Conservation (phyloP, 2,113 vertebrate genomes). For the Hiodon tergisus region DNA sequence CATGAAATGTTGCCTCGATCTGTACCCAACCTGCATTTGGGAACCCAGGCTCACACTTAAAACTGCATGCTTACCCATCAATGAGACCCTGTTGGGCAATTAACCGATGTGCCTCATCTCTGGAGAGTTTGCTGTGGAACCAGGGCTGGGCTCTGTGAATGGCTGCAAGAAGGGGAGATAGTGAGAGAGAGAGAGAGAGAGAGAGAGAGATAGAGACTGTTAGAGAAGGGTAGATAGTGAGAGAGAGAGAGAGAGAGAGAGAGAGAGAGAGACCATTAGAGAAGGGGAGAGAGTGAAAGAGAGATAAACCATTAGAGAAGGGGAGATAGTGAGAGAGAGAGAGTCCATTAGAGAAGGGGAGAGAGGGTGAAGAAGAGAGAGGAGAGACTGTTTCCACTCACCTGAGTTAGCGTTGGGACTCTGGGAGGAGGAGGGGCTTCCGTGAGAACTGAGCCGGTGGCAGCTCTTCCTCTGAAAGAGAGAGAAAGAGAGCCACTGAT, state of each 20-base stretch:
- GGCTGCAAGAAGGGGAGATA: constrained; percentile 50
- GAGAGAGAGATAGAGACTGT: not conserved
- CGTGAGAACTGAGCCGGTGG: constrained; percentile 78
- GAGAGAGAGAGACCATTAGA: no score
- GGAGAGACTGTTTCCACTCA: constrained; percentile 46
- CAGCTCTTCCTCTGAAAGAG: constrained; percentile 81
- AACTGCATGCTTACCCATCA: constrained; percentile 73
- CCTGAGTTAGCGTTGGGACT: constrained; percentile 71
- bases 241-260: constrained; percentile 7
- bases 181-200: not conserved
- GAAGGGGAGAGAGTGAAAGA: no score
- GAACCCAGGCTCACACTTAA: not conserved
- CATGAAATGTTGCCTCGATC: no score
- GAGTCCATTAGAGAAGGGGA: no score
- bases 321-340: no score
- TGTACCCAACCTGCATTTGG: not conserved
- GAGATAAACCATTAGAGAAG: no score
- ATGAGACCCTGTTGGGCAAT: constrained; percentile 89
- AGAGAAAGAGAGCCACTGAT: constrained; percentile 25
- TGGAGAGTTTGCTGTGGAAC: constrained; percentile 92
- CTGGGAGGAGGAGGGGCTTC: constrained; percentile 76
- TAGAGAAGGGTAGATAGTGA: not conserved
- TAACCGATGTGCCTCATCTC: constrained; percentile 87
- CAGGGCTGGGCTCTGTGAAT: constrained; percentile 87
- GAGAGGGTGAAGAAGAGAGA: no score